Evolutionary conservation across 92 coral and sea anemone species (phyloP), one percentile per base, ranked within the genome.

Genomic region (Parazoanthus atlanticus): DNA sequence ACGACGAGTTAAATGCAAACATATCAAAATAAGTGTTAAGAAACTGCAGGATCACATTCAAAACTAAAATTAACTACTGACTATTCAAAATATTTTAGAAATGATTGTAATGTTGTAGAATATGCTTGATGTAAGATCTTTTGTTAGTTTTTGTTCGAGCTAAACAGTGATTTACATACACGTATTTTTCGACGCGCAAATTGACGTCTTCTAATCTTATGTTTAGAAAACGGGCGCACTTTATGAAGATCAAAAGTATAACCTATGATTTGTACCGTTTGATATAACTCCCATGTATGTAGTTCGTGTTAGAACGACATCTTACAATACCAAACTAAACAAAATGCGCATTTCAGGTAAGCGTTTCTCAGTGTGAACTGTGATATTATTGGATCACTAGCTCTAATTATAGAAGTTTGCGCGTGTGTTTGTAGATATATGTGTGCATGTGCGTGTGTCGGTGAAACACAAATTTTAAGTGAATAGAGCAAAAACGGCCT

Each of bases 271-370:
- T 33, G 25, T 75, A 75, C 25, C 69, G 26, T 25, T 19, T 23
- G 8, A 19, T 21, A 61, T 3, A 61, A 25, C 69, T 61, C 28
- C 28, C 26, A 61, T 61, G 69, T 19, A 23, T 61, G 8, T 3
- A 61, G 69, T 61, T 61, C 69, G 69, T 61, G 26, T 61, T 19
- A 61, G 8, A 61, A 23, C 46, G 34, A 75, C 49, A 75, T 2
- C 11, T 36, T 75, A 2, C 79, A 75, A 36, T 75, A 75, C 46
- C 26, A 75, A 75, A 36, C 79, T 75, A 41, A 75, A 75, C 79
- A 36, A 75, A 75, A 75, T 75, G 79, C 31, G 79, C 46, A 75
- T 75, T 36, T 75, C 29, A 34, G 49, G 28, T 33, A 33, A 75
- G 43, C 28, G 28, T 61, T 33, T 75, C n/a, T 31, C 30, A 34